Evolutionary conservation across 2,113 vertebrate genomes (phyloP).

Genomic region (Engystomops pustulosus): DNA sequence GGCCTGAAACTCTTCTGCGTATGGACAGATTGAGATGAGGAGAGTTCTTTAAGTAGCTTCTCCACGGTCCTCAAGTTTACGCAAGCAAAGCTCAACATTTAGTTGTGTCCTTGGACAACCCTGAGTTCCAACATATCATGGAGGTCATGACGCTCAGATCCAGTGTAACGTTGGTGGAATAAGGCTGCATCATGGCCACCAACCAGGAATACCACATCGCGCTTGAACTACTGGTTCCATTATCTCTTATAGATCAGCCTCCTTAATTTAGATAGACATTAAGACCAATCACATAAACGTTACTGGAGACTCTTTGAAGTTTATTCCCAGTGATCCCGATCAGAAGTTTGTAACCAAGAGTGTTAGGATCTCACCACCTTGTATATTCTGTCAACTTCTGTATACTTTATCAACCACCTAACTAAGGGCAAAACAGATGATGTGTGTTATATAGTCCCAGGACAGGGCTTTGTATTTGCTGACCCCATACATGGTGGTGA

Average conservation of each 20-base stretch:
- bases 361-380: not conserved
- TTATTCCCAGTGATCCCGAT: not conserved
- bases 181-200: not conserved
- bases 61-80: not conserved
- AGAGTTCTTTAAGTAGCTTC: not conserved
- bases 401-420: not conserved
- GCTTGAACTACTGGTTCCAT: conserved; percentile 16
- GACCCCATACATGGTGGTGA: conserved; percentile 56
- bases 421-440: not conserved
- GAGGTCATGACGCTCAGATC: too few relatives aligned
- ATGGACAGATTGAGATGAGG: too few relatives aligned
- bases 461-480: conserved; percentile 45
- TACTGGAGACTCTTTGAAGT: conserved; percentile 41
- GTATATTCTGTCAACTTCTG: not conserved
- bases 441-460: conserved; percentile 10
- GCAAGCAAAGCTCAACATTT: not conserved
- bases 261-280: not conserved
- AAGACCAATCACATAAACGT: conserved; percentile 3
- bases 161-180: not conserved
- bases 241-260: conserved; percentile 5
- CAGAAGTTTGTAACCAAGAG: not conserved
- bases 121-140: too few relatives aligned
- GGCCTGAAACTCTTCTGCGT: too few relatives aligned
- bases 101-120: too few relatives aligned
- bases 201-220: not conserved